Percentiles rank a stretch among this genome's conserved stretches.
These are phyloP conservation scores for Tolmerus cingulatus DNA, from an alignment of 2,888 invertebrate genomes.

Conservation along the genomic window DNA sequence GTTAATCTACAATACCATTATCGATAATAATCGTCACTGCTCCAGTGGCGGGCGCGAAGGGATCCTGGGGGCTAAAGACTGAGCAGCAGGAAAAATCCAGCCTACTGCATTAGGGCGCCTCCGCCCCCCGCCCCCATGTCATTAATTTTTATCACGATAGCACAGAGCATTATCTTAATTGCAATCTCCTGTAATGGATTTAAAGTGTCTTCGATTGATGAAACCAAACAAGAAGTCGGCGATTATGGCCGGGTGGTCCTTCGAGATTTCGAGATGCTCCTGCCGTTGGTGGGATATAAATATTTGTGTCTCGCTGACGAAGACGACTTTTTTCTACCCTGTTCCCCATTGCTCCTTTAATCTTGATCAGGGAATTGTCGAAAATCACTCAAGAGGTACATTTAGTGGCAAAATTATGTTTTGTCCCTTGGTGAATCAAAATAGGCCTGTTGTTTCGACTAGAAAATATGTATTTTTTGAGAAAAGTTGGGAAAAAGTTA, in stretches of 20 bases:
- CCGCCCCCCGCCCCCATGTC: not conserved
- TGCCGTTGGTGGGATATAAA: not conserved
- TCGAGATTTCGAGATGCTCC: not conserved
- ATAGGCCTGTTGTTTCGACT: not conserved
- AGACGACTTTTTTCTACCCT: not conserved
- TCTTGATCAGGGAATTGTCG: not conserved
- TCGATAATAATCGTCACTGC: slow-evolving; percentile 1
- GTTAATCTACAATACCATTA: slow-evolving; percentile 23
- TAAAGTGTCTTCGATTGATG: slow-evolving; percentile 40
- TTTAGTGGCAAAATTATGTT: not conserved
- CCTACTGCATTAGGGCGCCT: not conserved
- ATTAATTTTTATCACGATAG: slow-evolving; percentile 38
- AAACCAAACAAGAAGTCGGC: slow-evolving; percentile 23
- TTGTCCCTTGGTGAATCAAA: not conserved
- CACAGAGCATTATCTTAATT: slow-evolving; percentile 36
- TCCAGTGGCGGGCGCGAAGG: not conserved
- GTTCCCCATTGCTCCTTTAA: not conserved
- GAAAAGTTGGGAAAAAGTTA: not conserved
- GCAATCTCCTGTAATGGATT: slow-evolving; percentile 38
- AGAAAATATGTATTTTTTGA: not conserved
- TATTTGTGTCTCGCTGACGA: slow-evolving; percentile 5
- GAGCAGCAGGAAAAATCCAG: not conserved
- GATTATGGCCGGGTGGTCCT: slow-evolving; percentile 3
- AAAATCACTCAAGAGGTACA: not conserved
- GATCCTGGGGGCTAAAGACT: not conserved